phyloP scores from a whole-genome alignment of 2,113 vertebrate species.

The Castor canadensis region DNA sequence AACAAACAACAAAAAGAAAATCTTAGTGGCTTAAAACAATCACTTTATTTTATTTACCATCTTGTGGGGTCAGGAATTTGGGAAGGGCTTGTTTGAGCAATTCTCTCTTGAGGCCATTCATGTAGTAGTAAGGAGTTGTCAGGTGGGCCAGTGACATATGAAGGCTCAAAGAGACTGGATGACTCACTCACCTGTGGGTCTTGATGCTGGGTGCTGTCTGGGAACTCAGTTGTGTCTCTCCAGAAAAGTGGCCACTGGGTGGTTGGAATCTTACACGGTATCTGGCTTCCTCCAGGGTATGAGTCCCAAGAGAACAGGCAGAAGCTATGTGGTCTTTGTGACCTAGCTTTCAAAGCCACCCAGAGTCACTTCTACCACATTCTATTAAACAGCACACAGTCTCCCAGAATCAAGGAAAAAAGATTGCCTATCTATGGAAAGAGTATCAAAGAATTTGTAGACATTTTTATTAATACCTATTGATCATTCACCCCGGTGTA shows the following conservation, averaged over 20 bases:
- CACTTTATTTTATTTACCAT: not conserved
- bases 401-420: not conserved
- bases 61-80: not conserved
- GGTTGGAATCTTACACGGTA: not conserved
- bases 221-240: not conserved
- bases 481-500: not conserved
- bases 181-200: accelerated
- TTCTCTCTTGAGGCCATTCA: not conserved
- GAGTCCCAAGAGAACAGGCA: not conserved
- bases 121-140: not conserved
- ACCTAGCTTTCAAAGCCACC: not conserved
- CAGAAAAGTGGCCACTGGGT: no score
- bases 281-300: not conserved
- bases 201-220: not conserved
- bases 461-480: not conserved
- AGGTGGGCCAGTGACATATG: accelerated
- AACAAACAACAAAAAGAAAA: no score
- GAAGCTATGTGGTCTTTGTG: not conserved
- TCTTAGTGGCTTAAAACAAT: not conserved
- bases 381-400: not conserved
- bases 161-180: not conserved
- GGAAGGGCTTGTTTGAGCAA: not conserved
- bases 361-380: not conserved
- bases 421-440: not conserved
- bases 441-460: not conserved